Percentiles rank a stretch among this genome's conserved stretches.
Conservation (phyloP, 2,797 vertebrate species). For the Graptemys geographica region DNA sequence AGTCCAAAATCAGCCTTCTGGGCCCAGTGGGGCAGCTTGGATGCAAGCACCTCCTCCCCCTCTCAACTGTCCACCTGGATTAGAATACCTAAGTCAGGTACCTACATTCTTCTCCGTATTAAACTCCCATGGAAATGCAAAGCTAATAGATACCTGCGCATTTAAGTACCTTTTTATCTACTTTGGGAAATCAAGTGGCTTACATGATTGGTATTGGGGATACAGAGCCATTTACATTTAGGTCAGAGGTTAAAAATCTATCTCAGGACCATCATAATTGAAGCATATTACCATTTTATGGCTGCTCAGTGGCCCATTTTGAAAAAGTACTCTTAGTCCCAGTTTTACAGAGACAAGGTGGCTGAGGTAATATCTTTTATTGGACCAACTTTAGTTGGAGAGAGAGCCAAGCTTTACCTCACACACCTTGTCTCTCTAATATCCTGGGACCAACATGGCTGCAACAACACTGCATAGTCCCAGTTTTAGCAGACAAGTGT, state of each 20-base stretch:
- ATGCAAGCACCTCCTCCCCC: constrained; percentile 82
- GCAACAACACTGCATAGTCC: neutral
- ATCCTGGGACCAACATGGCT: neutral
- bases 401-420: neutral
- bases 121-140: neutral
- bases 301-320: neutral
- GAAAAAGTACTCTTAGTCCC: neutral
- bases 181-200: neutral
- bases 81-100: constrained; percentile 95
- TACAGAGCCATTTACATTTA: neutral
- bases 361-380: neutral
- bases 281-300: neutral
- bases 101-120: neutral
- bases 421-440: neutral
- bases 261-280: neutral
- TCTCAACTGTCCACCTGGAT: constrained; percentile 89
- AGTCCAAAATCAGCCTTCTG: constrained; percentile 47
- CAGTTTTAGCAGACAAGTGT: neutral
- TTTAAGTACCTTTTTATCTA: neutral
- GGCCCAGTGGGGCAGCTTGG: constrained; percentile 44
- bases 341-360: neutral
- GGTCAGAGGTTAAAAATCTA: neutral
- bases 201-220: neutral
- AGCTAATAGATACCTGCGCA: neutral
- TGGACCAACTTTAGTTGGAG: neutral